Evolutionary conservation across 2,888 invertebrate species (phyloP), one percentile per base, ranked within the genome.

Genomic region (Acleris laterana): DNA sequence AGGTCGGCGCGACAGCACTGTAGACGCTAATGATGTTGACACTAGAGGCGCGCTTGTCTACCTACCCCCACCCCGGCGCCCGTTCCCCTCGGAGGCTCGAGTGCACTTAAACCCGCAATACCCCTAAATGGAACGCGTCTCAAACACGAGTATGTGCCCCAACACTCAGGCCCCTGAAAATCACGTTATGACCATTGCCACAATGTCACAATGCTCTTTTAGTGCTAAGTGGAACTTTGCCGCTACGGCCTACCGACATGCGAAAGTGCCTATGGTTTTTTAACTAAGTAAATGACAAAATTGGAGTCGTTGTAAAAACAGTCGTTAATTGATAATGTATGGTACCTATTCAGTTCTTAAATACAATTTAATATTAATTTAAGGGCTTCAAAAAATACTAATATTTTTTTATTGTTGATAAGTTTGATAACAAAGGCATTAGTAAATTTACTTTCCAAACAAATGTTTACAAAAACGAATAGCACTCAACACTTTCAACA

Each of bases 1-100:
- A 72, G 77, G 79, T 82, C 82, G 78, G 72, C 69, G 76, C 79
- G 77, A 79, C 82, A 56, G 20, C 60, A 82, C 79, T 81, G 83
- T 80, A 79, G 75, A 80, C 84, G 79, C 88, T 90, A 90, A 90
- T 89, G 90, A 91, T 90, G 89, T 91, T 90, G 90, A 89, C 89
- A 89, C 89, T 88, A 88, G 83, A 87, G 78, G 78, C 78, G 79
- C 77, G 79, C 80, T 81, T 74, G 75, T 72, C 77, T 74, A 70
- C 66, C 69, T 69, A 67, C 63, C 62, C 69, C 55, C 68, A 73
- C 70, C 74, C 70, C 70, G 69, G 72, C 67, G 68, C 64, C 69
- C 64, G 64, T 11, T 42, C 46, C n/a, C 56, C 28, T 46, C 17
- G 46, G 42, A 50, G 60, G 65, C 65, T 69, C 62, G 71, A 72